These are phyloP conservation scores for Trachelus stipa DNA, from an alignment of 2,888 invertebrate species.

Conservation along the genomic window DNA sequence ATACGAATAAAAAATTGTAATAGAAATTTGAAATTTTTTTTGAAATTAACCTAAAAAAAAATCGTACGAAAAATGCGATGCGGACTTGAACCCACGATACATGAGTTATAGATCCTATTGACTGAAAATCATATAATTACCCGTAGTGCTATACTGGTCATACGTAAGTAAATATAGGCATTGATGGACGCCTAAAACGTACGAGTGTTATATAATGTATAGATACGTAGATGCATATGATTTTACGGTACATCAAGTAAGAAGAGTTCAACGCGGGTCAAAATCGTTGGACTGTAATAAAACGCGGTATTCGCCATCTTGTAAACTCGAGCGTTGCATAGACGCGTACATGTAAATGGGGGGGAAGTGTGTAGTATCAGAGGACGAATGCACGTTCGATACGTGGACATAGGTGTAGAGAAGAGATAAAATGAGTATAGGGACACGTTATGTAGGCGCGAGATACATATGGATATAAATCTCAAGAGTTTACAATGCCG, in stretches of 20 bases:
- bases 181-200: not conserved
- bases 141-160: not conserved
- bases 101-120: not conserved
- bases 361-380: not conserved
- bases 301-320: slow-evolving; percentile 3
- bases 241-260: not conserved
- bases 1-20: too few relatives aligned
- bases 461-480: slow-evolving; percentile 4
- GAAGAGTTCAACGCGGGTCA: slow-evolving; percentile 10
- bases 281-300: slow-evolving; percentile 11
- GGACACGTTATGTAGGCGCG: not conserved
- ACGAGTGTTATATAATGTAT: not conserved
- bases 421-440: not conserved
- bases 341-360: not conserved
- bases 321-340: not conserved
- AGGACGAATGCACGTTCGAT: not conserved
- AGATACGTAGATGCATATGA: not conserved
- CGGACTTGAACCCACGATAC: not conserved
- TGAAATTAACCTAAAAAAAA: not conserved
- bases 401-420: not conserved
- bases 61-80: not conserved
- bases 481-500: not conserved
- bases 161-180: not conserved
- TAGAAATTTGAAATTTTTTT: not conserved
- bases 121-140: too few relatives aligned